Base-by-base conservation (phyloP, 2,797 vertebrate species). In the Erithacus rubecula region DNA sequence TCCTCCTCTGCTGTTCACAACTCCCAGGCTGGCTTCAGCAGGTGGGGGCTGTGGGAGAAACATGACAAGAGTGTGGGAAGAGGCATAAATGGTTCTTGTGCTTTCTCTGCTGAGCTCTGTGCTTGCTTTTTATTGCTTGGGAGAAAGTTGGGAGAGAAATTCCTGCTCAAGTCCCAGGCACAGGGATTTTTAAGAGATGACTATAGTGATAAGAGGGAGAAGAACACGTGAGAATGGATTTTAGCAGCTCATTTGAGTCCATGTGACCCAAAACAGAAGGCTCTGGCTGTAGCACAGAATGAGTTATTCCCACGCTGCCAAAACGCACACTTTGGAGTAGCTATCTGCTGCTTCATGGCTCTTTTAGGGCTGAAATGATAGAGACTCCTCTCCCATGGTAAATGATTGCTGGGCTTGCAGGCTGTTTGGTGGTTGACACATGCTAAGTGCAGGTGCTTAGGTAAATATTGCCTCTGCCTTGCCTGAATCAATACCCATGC, bases 391-490 rank as follows among this genome's bases (percentile, higher is more conserved):
- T 95, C 91, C 47, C 81, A 14, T 14, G 11, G 52, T 62, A 53
- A 64, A 29, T 39, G 82, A 59, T 37, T 59, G 69, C 71, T 78
- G 68, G 39, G 29, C 77, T 93, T 84, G 56, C 80, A 70, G 76
- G 70, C 92, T 92, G 77, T 84, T 94, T 79, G 91, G 91, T 91
- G 64, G 27, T 81, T 90, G 30, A 90, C 36, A 60, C 30, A 85
- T 77, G 67, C 7, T 85, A 90, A 81, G 58, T 12, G 23, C 91
- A 95, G 85, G 87, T 95, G 92, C 94, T 92, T 95, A 93, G 95
- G 91, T 95, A 96, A 96, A 96, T 95, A 94, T 92, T 95, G 90
- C 83, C 36, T 72, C 76, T 96, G 80, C n/a, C 68, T 68, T 72
- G 58, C 59, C 76, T 92, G 87, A 87, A 95, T 95, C 90, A 94